A percentile compares a stretch with the other conserved stretches of the same genome.
phyloP scores from a whole-genome alignment of 2,113 vertebrate genomes.

The Cyphomyrus plagiostoma region DNA sequence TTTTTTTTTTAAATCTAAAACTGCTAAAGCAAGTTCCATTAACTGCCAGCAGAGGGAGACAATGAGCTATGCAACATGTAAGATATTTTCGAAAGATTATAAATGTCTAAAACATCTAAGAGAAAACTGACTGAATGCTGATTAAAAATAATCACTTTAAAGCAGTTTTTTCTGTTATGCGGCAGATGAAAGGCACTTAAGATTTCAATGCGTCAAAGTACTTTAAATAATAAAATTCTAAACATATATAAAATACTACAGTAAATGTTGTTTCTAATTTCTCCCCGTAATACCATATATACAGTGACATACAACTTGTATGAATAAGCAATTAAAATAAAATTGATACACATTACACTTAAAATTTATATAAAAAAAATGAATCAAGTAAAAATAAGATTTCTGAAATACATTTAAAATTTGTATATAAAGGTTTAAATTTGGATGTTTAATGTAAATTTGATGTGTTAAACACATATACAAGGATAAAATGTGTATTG shows the following conservation, averaged over 20 bases:
- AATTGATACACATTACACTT: constrained; percentile 38
- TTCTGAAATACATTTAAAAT: constrained; percentile 60
- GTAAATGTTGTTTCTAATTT: constrained; percentile 46
- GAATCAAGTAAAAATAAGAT: constrained; percentile 67
- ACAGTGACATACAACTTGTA: constrained; percentile 40
- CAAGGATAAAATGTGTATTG: constrained; percentile 34
- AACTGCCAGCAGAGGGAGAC: constrained; percentile 6
- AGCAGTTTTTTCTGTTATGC: constrained; percentile 74
- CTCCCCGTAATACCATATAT: constrained; percentile 39
- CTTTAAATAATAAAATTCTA: constrained; percentile 3
- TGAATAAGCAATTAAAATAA: constrained; percentile 22
- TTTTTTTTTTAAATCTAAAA: neutral
- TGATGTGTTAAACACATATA: constrained; percentile 51
- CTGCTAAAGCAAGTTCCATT: neutral
- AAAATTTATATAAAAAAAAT: constrained; percentile 53
- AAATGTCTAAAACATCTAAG: neutral
- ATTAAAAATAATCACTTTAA: neutral
- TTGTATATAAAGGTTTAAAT: constrained; percentile 60
- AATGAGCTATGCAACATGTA: neutral
- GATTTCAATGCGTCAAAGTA: constrained; percentile 57
- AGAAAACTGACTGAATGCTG: neutral
- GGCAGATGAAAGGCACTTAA: constrained; percentile 81
- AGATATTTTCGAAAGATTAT: neutral
- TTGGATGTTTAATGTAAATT: neutral
- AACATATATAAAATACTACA: constrained; percentile 35